phyloP scores from a whole-genome alignment of 2,888 invertebrate genomes.

The Phymatocera aterrima region DNA sequence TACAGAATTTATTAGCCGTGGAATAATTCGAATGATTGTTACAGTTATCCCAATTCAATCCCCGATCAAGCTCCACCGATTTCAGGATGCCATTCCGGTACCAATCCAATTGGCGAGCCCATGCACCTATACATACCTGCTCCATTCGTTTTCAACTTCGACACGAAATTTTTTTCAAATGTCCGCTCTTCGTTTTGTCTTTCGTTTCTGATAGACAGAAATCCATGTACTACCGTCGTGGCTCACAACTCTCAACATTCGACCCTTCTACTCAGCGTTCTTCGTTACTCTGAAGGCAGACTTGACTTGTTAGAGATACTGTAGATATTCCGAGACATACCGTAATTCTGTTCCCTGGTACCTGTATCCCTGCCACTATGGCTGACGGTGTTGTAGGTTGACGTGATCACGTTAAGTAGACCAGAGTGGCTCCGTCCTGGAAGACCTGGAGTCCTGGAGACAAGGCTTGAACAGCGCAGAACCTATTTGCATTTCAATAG shows the following conservation, averaged over 20 bases:
- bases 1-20: slow-evolving; percentile 24
- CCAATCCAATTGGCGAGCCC: slow-evolving; percentile 26
- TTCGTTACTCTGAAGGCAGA: background rate
- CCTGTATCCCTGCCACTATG: too few species aligned
- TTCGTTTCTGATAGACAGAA: background rate
- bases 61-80: background rate
- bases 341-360: background rate
- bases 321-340: background rate
- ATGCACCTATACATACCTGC: too few species aligned
- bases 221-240: too few species aligned
- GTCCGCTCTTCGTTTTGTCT: background rate
- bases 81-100: slow-evolving; percentile 34
- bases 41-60: slow-evolving; percentile 20
- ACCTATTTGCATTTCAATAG: slow-evolving; percentile 63
- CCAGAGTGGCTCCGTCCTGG: background rate
- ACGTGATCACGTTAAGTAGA: slow-evolving; percentile 38
- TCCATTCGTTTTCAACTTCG: slow-evolving; percentile 18
- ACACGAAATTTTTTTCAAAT: background rate
- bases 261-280: background rate
- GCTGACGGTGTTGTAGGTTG: slow-evolving; percentile 10
- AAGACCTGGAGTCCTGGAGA: slow-evolving; percentile 10
- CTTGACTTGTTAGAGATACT: background rate
- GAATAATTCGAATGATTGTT: slow-evolving; percentile 36
- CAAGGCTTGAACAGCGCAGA: slow-evolving; percentile 5
- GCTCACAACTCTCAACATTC: too few species aligned